A percentile compares a stretch with the other conserved stretches of the same genome.
Conservation (phyloP, 2,113 vertebrate species). For the Semicossyphus pulcher region DNA sequence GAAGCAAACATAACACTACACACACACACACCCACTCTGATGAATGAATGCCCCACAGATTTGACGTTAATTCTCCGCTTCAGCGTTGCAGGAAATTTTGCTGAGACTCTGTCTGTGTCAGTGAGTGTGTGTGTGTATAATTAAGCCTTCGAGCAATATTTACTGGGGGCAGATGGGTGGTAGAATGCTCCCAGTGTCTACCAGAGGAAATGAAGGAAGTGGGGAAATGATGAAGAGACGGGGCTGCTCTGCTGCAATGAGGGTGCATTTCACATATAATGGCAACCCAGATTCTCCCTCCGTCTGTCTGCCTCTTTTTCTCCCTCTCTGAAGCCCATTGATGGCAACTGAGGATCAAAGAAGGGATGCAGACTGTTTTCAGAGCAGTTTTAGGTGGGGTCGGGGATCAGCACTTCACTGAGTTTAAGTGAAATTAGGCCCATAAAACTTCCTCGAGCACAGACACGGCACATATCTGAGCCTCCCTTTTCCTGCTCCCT, state of each 20-base stretch:
- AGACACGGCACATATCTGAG: conserved; percentile 49
- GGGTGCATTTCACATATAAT: conserved; percentile 67
- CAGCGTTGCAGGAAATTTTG: conserved; percentile 80
- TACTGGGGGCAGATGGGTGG: conserved; percentile 79
- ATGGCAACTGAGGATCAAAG: conserved; percentile 66
- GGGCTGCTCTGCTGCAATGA: conserved; percentile 55
- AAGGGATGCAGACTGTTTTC: conserved; percentile 63
- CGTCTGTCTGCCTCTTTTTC: conserved; percentile 48
- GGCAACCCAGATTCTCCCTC: conserved; percentile 47
- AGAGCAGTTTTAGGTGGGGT: conserved; percentile 47
- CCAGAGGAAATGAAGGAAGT: conserved; percentile 76
- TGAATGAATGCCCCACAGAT: conserved; percentile 80
- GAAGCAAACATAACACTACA: conserved; percentile 61
- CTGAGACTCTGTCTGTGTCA: conserved; percentile 57
- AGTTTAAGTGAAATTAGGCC: conserved; percentile 75
- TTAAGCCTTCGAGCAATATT: conserved; percentile 86
- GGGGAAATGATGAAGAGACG: conserved; percentile 78
- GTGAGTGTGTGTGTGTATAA: conserved; percentile 70
- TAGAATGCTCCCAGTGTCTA: conserved; percentile 84
- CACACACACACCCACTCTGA: conserved; percentile 46
- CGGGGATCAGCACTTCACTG: conserved; percentile 30
- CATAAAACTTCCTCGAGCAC: conserved; percentile 63
- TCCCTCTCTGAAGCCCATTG: conserved; percentile 64
- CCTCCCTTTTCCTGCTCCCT: conserved; percentile 69
- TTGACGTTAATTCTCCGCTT: conserved; percentile 78